phyloP scores from a whole-genome alignment of 2,113 vertebrate genomes.

The Ceuthmochares aereus region DNA sequence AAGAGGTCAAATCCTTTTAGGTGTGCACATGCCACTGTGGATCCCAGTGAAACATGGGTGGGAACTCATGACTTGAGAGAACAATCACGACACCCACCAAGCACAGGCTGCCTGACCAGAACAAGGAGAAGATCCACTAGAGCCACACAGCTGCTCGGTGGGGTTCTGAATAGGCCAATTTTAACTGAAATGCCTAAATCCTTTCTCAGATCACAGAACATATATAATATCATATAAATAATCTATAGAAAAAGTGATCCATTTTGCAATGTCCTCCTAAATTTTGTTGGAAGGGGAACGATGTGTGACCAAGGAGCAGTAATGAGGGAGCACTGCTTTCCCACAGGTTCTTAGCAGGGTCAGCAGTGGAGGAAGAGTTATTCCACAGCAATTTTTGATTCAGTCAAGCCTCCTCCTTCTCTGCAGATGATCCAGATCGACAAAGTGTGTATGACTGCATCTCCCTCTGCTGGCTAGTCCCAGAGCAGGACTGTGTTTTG shows the following conservation, averaged over 20 bases:
- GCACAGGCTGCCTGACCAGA: not conserved
- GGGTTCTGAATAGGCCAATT: not conserved
- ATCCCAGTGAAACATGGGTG: not conserved
- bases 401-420: not conserved
- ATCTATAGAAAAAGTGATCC: not conserved
- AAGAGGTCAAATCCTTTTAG: not conserved
- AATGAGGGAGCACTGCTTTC: not conserved
- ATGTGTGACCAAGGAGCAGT: not conserved
- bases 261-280: not conserved
- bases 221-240: not conserved
- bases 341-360: not conserved
- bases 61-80: not conserved
- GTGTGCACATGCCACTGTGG: not conserved
- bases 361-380: not conserved
- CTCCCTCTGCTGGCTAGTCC: slow-evolving; percentile 54
- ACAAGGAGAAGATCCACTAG: not conserved
- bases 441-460: not conserved
- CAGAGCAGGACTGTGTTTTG: not conserved
- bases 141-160: not conserved
- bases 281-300: not conserved
- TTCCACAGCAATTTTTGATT: rapidly evolving
- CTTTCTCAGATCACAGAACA: not conserved
- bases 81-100: not conserved
- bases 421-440: not conserved
- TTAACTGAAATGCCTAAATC: not conserved